Conservation (phyloP, 2,888 invertebrate genomes). For the Tachina lurida region DNA sequence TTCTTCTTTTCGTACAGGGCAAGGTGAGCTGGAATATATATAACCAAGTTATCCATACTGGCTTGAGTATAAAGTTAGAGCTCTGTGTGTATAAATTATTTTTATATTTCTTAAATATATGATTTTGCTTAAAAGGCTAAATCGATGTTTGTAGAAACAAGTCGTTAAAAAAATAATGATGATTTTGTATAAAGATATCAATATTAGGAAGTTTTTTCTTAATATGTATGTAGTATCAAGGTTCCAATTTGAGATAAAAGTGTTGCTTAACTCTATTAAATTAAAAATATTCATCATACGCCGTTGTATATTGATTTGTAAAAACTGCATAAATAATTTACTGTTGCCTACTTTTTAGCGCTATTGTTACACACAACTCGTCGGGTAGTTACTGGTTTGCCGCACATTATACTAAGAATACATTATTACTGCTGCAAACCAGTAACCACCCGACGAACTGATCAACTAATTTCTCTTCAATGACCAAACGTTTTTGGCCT, state of each 20-base stretch:
- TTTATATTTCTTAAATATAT: not conserved
- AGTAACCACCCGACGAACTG: too few relatives aligned
- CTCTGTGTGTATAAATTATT: not conserved
- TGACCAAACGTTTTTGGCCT: too few relatives aligned
- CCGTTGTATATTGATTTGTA: not conserved
- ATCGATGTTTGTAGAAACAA: too few relatives aligned
- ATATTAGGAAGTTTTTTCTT: too few relatives aligned
- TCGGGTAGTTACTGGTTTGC: too few relatives aligned
- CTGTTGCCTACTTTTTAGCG: constrained; percentile 19
- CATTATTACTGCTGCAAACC: too few relatives aligned
- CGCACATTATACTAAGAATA: too few relatives aligned
- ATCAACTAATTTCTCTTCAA: too few relatives aligned
- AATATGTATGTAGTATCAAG: too few relatives aligned
- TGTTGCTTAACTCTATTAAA: not conserved
- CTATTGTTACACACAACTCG: too few relatives aligned
- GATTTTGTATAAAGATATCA: too few relatives aligned
- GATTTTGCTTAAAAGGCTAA: not conserved
- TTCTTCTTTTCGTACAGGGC: not conserved
- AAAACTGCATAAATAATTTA: not conserved
- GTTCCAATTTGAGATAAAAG: not conserved
- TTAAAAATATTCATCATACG: constrained; percentile 5
- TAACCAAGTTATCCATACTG: not conserved
- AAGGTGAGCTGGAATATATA: not conserved
- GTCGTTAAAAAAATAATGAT: too few relatives aligned
- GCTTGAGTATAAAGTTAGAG: constrained; percentile 20